A percentile compares a stretch with the other conserved stretches of the same genome.
Evolutionary conservation across 2,113 vertebrate species (phyloP).

Genomic region (Tursiops truncatus): DNA sequence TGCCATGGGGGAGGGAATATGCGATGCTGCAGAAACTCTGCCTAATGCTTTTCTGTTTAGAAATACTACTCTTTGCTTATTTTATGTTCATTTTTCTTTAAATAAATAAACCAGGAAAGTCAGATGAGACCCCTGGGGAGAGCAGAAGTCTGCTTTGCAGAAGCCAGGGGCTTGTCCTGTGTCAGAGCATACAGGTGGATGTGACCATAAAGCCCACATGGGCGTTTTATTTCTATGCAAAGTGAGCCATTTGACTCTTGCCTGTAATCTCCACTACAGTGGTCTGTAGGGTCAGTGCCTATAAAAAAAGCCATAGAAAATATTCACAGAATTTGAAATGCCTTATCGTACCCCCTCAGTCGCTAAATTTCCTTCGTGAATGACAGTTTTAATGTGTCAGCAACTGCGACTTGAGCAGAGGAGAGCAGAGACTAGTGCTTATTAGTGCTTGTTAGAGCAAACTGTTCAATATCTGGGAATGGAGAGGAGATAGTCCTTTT

Average conservation of each 20-base stretch:
- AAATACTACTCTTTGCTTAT: not conserved
- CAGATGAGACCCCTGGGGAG: not conserved
- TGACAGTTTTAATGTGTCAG: not conserved
- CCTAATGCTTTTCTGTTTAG: not conserved
- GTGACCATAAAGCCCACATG: not conserved
- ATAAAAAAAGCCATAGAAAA: not conserved
- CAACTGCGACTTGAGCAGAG: not conserved
- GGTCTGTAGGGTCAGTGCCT: not conserved
- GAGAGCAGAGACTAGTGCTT: not conserved
- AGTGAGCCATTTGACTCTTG: not conserved
- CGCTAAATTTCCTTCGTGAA: not conserved
- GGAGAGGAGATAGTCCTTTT: not conserved
- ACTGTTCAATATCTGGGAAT: not conserved
- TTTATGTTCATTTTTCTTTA: not conserved
- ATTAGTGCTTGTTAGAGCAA: not conserved
- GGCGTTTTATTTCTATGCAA: not conserved
- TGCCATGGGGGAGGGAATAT: not conserved
- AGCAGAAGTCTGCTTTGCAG: not conserved
- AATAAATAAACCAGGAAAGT: slow-evolving; percentile 16
- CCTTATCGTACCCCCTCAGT: not conserved
- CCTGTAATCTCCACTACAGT: not conserved
- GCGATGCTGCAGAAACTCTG: not conserved
- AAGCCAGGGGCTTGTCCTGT: not conserved
- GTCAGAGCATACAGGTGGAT: not conserved
- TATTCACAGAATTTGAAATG: slow-evolving; percentile 1